A percentile compares a stretch with the other conserved stretches of the same genome.
These are phyloP conservation scores for Leptinotarsa peninsularis DNA, from an alignment of 2,888 invertebrate species.

Conservation along the genomic window DNA sequence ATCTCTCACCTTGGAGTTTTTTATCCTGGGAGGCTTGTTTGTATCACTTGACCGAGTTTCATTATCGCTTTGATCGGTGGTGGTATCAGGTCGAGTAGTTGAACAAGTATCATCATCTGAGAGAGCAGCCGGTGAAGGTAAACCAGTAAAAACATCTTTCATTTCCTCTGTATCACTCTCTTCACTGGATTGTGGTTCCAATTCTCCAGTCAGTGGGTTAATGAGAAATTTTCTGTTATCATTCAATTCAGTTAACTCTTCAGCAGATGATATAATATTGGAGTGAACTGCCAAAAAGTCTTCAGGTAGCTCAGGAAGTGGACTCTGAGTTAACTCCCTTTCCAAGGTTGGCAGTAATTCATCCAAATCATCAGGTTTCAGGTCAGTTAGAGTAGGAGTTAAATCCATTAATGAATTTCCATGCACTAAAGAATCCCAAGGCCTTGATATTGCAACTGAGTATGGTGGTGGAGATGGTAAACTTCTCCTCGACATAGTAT, in stretches of 20 bases:
- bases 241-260: constrained; percentile 65
- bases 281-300: constrained; percentile 58
- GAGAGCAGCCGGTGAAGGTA: constrained; percentile 58
- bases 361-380: constrained; percentile 71
- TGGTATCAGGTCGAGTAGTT: constrained; percentile 66
- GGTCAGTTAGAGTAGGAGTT: constrained; percentile 64
- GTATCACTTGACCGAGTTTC: constrained; percentile 60
- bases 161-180: constrained; percentile 70
- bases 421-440: constrained; percentile 54
- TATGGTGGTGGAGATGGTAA: constrained; percentile 58
- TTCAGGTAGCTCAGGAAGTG: constrained; percentile 68
- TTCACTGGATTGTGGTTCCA: constrained; percentile 82
- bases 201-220: constrained; percentile 88
- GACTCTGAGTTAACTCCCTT: constrained; percentile 70
- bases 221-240: constrained; percentile 86
- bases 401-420: constrained; percentile 59
- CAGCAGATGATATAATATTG: constrained; percentile 38
- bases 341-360: constrained; percentile 74
- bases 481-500: constrained; percentile 40
- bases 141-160: constrained; percentile 62
- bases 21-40: constrained; percentile 58
- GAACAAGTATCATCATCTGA: constrained; percentile 73
- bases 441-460: constrained; percentile 53
- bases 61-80: constrained; percentile 64
- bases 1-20: constrained; percentile 53